Conservation (phyloP, 2,113 vertebrate genomes). For the Tamias sibiricus region DNA sequence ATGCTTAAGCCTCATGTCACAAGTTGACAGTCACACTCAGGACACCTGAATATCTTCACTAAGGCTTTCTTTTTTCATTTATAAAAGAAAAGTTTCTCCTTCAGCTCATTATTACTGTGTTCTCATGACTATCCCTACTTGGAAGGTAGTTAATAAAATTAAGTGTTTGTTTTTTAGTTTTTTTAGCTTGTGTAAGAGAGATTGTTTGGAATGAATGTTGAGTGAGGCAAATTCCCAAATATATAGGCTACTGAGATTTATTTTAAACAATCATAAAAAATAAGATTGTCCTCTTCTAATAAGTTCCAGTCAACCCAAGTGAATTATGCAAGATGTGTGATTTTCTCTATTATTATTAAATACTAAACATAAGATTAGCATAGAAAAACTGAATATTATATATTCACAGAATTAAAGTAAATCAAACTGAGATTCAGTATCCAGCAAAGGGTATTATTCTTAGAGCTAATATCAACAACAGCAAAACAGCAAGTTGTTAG, state of each 20-base stretch:
- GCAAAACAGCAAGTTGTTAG: constrained; percentile 62
- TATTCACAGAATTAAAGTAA: constrained; percentile 33
- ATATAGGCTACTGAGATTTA: neutral
- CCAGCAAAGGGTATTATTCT: constrained; percentile 36
- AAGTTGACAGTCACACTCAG: neutral
- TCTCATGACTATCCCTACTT: neutral
- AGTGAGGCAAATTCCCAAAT: neutral
- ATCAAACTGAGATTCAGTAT: constrained; percentile 61
- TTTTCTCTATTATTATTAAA: constrained; percentile 63
- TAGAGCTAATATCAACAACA: constrained; percentile 53
- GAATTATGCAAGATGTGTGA: constrained; percentile 11
- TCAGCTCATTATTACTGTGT: neutral
- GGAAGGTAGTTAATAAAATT: neutral
- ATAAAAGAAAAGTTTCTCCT: neutral
- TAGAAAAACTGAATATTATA: constrained; percentile 34
- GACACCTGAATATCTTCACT: neutral
- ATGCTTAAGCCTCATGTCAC: neutral
- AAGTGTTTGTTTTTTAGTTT: neutral
- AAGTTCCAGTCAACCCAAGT: constrained; percentile 59
- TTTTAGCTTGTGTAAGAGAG: neutral
- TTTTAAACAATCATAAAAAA: constrained; percentile 33
- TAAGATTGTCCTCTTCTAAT: neutral
- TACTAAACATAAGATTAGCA: constrained; percentile 67
- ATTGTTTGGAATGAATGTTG: neutral
- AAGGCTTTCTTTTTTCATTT: neutral